Conservation (phyloP, 2,113 vertebrate species). For the Corvus hawaiiensis region DNA sequence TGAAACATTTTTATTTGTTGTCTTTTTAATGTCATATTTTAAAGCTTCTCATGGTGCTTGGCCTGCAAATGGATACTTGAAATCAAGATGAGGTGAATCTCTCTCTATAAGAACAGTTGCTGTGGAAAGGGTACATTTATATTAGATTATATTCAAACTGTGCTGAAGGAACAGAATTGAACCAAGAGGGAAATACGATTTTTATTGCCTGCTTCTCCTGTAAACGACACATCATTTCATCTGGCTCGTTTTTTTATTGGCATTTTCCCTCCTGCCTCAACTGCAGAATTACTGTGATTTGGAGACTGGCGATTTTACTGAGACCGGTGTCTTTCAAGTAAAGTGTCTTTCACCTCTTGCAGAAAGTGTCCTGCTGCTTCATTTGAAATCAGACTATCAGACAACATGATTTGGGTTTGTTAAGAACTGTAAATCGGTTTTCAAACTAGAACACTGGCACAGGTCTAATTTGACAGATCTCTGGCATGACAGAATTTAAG, state of each 20-base stretch:
- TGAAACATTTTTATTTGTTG: background rate
- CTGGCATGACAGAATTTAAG: background rate
- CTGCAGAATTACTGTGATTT: constrained; percentile 58
- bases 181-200: background rate
- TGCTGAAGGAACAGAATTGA: background rate
- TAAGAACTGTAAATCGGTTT: background rate
- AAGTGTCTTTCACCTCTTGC: background rate
- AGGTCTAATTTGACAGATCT: background rate
- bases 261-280: constrained; percentile 51
- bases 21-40: background rate
- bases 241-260: constrained; percentile 59
- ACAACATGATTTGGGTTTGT: background rate
- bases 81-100: background rate
- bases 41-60: background rate
- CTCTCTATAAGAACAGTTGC: background rate
- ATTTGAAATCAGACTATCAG: background rate
- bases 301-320: constrained; percentile 58
- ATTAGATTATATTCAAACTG: background rate
- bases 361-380: background rate
- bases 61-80: background rate
- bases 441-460: background rate
- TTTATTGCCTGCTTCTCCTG: background rate
- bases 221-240: constrained; percentile 64
- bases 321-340: constrained; percentile 6
- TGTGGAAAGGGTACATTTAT: background rate